A percentile compares a stretch with the other conserved stretches of the same genome.
These are phyloP conservation scores for Hemaris fuciformis DNA, from an alignment of 2,888 invertebrate species.

Conservation along the genomic window DNA sequence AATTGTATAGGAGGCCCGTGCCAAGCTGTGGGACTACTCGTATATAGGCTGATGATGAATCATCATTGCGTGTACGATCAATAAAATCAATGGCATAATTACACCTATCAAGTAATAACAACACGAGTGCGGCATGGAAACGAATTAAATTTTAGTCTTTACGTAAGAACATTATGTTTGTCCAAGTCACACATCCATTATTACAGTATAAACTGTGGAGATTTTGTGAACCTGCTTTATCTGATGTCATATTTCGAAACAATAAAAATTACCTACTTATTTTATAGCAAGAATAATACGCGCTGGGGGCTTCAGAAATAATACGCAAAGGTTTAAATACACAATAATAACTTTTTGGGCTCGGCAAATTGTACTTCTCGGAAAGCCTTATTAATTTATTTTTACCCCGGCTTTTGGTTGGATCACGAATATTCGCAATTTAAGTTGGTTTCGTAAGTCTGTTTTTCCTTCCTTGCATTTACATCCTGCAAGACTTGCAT, in stretches of 20 bases:
- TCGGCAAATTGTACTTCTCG: neutral
- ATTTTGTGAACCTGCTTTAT: neutral
- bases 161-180: neutral
- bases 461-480: too few species aligned
- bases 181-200: neutral
- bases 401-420: neutral
- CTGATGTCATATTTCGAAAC: neutral
- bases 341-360: neutral
- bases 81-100: too few species aligned
- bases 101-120: neutral
- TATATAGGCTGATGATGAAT: too few species aligned
- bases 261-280: neutral
- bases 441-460: too few species aligned
- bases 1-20: too few species aligned
- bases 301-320: neutral
- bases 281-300: neutral
- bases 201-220: neutral
- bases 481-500: too few species aligned
- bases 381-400: neutral
- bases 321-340: neutral
- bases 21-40: too few species aligned
- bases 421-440: too few species aligned
- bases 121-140: neutral
- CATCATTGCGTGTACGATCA: too few species aligned
- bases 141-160: neutral